Evolutionary conservation across 1,140 invertebrate species (phyloP).

Genomic region (Pogonus chalceus): DNA sequence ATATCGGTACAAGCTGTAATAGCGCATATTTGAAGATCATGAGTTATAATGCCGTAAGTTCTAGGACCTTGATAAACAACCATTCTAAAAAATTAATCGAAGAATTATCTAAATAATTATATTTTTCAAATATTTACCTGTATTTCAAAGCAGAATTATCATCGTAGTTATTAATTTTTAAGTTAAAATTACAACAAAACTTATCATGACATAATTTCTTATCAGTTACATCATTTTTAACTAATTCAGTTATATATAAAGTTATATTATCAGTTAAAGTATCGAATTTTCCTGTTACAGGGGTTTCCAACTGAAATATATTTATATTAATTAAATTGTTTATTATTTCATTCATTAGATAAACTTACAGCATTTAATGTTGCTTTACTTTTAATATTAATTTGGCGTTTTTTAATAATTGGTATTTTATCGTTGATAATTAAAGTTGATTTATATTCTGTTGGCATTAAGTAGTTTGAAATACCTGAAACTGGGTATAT

Average conservation of each 20-base stretch:
- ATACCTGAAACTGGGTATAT: slow-evolving; percentile 34
- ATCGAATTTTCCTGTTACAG: background rate
- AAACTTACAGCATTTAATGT: no score
- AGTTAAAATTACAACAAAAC: background rate
- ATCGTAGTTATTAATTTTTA: background rate
- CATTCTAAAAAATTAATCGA: background rate
- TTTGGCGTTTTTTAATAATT: no score
- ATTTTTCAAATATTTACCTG: background rate
- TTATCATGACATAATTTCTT: background rate
- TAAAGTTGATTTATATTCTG: background rate
- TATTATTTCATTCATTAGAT: no score
- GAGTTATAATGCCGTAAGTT: background rate
- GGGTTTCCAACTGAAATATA: background rate
- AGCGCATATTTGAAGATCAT: background rate
- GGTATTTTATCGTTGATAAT: background rate
- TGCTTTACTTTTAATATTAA: no score
- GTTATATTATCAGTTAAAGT: background rate
- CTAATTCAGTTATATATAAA: background rate
- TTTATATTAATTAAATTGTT: no score
- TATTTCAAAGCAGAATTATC: background rate
- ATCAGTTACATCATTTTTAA: background rate
- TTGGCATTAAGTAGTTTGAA: background rate
- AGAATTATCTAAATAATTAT: no score
- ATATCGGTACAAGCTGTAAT: background rate
- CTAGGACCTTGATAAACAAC: background rate